A percentile compares a stretch with the other conserved stretches of the same genome.
Evolutionary conservation across 2,888 invertebrate species (phyloP).

Genomic region (Eremobia ochroleuca): DNA sequence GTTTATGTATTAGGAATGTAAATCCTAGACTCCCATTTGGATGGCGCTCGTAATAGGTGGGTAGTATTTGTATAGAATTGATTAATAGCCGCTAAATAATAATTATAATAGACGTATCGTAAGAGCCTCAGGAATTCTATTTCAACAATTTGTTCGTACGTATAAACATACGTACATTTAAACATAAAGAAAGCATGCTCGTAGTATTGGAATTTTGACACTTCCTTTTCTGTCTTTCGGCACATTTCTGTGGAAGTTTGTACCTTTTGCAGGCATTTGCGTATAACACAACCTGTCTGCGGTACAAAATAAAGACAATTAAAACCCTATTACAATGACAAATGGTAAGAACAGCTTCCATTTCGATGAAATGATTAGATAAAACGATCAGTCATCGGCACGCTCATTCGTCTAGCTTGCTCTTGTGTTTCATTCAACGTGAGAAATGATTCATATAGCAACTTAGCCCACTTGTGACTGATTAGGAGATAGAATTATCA

Average conservation of each 20-base stretch:
- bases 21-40: constrained; percentile 42
- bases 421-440: constrained; percentile 46
- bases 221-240: constrained; percentile 16
- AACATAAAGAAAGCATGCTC: neutral
- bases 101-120: no score
- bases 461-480: constrained; percentile 11
- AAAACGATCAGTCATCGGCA: constrained; percentile 45
- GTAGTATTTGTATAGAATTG: neutral
- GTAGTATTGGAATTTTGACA: neutral
- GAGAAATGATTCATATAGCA: constrained; percentile 43
- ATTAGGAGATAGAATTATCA: constrained; percentile 19
- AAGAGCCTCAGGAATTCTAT: neutral
- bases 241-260: neutral
- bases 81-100: neutral
- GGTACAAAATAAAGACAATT: neutral
- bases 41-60: neutral
- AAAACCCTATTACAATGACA: constrained; percentile 31
- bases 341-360: constrained; percentile 53
- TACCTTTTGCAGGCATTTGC: neutral
- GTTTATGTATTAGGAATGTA: constrained; percentile 56
- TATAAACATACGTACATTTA: neutral
- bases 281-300: constrained; percentile 9
- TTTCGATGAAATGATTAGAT: constrained; percentile 61
- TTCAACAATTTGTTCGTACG: neutral
- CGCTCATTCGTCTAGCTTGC: constrained; percentile 7